Base-by-base conservation (phyloP, 2,797 vertebrate genomes). In the Gymnocypris eckloni region DNA sequence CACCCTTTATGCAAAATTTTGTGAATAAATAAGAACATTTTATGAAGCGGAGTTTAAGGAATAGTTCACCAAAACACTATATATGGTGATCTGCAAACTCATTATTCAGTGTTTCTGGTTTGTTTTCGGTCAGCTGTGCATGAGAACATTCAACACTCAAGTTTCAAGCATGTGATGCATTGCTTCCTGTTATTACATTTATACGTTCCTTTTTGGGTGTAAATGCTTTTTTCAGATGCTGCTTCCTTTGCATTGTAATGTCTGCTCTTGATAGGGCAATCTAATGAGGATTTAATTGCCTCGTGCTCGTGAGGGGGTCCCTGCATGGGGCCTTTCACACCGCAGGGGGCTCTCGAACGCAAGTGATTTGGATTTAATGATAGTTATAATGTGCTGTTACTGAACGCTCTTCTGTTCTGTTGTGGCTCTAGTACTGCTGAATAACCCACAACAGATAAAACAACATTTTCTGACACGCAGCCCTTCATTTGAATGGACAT, bases 201-300 rank as follows among this genome's bases (percentile, higher is more conserved):
- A 79, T 11, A 11, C 22, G 22, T 43, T 45, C 15, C 77, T 64
- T 37, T 64, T 61, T 22, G 45, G 77, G 22, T 79, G 6, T 5
- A 43, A 43, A 43, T 28, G 39, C 39, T 61, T 61, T 54, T 54
- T 6, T 79, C n/a, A 28, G n/a, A 43, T 61, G 39, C n/a, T 10
- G 56, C 77, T 61, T 61, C 15, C 13, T 79, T 61, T 28, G n/a
- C 39, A 1, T 79, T 61, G 22, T 64, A 61, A 64, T 10, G 4
- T 5, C 39, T 79, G 77, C 6, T 64, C 8, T 61, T 28, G 39
- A 45, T 79, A 43, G 13, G 22, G 54, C 4, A 61, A 43, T 79
- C 37, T 79, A 61, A 78, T 41, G 12, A 59, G 75, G 52, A 56
- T 78, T 59, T 78, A 78, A 79, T 45, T 79, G 39, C 52, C 52